A percentile compares a stretch with the other conserved stretches of the same genome.
Evolutionary conservation across 2,888 invertebrate genomes (phyloP).

Genomic region (Xanthorhoe designata): DNA sequence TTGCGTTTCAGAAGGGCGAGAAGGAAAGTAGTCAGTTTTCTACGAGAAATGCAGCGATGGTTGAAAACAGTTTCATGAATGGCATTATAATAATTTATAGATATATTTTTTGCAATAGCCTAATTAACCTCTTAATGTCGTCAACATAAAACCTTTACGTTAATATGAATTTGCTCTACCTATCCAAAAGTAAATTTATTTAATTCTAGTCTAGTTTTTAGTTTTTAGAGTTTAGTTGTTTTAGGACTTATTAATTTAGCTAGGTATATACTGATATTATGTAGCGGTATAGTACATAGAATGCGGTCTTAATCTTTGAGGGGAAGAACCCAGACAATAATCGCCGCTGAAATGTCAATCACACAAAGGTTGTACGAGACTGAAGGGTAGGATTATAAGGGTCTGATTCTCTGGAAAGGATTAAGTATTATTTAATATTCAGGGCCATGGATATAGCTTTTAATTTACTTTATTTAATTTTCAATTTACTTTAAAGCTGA

Average conservation of each 20-base stretch:
- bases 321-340: slow-evolving; percentile 61
- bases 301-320: slow-evolving; percentile 62
- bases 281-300: neutral
- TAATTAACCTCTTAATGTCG: too few species aligned
- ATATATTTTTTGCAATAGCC: too few species aligned
- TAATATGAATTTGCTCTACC: too few species aligned
- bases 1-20: slow-evolving; percentile 9
- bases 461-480: slow-evolving; percentile 73
- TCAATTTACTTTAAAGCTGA: slow-evolving; percentile 53
- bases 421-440: slow-evolving; percentile 65
- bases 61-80: neutral
- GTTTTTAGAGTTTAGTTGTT: too few species aligned
- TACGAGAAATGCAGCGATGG: neutral
- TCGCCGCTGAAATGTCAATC: slow-evolving; percentile 76
- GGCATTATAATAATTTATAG: too few species aligned
- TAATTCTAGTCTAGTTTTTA: too few species aligned
- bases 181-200: too few species aligned
- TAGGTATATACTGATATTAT: too few species aligned
- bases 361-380: slow-evolving; percentile 73
- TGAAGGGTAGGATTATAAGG: slow-evolving; percentile 82
- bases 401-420: slow-evolving; percentile 73
- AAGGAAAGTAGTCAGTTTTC: neutral
- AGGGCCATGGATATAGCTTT: slow-evolving; percentile 51
- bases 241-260: too few species aligned
- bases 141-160: too few species aligned